Conservation (phyloP, 2,797 vertebrate species). For the Mormyrops boulengeri region DNA sequence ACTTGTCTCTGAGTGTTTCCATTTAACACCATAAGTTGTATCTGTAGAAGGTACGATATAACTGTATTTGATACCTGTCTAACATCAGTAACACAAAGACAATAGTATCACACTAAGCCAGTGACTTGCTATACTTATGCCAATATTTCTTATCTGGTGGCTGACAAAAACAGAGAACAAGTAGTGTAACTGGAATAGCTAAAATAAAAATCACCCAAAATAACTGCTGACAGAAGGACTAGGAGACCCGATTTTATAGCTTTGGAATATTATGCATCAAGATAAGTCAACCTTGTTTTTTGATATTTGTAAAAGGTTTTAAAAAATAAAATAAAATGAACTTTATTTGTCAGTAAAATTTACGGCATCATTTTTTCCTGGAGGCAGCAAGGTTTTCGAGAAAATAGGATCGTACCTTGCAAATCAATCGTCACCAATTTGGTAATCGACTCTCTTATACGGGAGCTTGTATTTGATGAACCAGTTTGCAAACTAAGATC, state of each 20-base stretch:
- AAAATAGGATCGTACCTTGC: neutral
- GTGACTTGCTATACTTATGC: neutral
- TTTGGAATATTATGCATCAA: neutral
- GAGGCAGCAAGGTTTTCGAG: neutral
- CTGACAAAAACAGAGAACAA: neutral
- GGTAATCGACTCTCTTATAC: neutral
- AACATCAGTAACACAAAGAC: neutral
- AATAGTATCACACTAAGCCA: neutral
- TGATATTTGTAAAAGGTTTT: neutral
- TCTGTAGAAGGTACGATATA: neutral
- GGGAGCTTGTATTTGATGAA: neutral
- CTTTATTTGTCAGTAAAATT: neutral
- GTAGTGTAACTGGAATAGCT: neutral
- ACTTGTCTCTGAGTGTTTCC: neutral
- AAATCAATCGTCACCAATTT: neutral
- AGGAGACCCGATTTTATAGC: neutral
- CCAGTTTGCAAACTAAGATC: neutral
- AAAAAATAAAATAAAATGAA: neutral
- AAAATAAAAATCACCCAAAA: neutral
- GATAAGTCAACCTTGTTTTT: neutral
- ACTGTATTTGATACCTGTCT: neutral
- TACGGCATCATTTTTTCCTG: neutral
- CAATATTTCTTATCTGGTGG: slow-evolving; percentile 12
- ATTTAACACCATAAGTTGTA: neutral
- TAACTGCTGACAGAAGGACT: neutral